Base-by-base conservation (phyloP, 2,113 vertebrate species). In the Oncorhynchus gorbuscha region DNA sequence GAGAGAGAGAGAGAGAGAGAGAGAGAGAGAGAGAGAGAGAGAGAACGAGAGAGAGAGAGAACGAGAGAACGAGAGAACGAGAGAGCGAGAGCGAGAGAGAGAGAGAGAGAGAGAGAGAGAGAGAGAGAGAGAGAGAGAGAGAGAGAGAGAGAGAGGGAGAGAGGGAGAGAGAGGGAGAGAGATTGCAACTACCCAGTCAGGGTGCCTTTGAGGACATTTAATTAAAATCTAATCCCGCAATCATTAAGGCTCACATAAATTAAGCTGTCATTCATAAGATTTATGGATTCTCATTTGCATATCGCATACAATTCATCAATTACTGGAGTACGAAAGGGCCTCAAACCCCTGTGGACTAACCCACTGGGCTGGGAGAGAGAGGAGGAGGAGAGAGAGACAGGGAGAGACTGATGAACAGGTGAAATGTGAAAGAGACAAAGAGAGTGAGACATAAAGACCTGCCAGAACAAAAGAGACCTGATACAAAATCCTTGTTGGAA, bases 231-330 rank as follows among this genome's bases (percentile, higher is more conserved):
- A 99, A 99, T 99, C 98, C 98, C 97, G 98, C 97, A 99, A 99
- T 99, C 97, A 99, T 99, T 99, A 99, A 99, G 97, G 98, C 98
- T 99, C 98, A 99, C 98, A 99, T 99, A 99, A 99, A 99, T 99
- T 99, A 99, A 99, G 98, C 98, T 99, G 98, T 99, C 98, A 99
- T 99, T 99, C 98, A 99, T 97, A 97, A 99, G 98, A 99, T 99
- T 99, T 99, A 99, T 99, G 98, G 95, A 99, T 99, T 99, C 98
- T 97, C 97, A 99, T 99, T 99, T 99, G 97, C 98, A 99, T 99
- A 98, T 99, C 98, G 97, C 98, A 99, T 99, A 99, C 98, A 99
- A 99, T 99, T 99, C 98, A 99, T 99, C 98, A 99, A 99, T 99
- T 99, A 99, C 98, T 99, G 97, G 99, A 99, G 96, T 99, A 99